These are phyloP conservation scores for Stomorhina lunata DNA, from an alignment of 2,888 invertebrate species.

Conservation along the genomic window DNA sequence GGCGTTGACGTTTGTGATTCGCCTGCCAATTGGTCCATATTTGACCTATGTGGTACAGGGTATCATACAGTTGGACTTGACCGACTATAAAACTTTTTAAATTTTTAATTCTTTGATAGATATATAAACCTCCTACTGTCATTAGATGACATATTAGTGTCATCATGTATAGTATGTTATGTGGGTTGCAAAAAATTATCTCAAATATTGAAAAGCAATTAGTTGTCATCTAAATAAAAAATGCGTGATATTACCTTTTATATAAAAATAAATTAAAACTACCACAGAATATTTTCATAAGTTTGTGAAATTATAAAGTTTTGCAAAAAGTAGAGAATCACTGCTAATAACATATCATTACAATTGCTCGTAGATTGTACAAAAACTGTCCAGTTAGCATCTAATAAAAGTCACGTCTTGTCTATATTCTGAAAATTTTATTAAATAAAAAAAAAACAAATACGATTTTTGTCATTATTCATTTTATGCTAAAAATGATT, in stretches of 20 bases:
- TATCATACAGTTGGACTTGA: too few species aligned
- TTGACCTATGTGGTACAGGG: too few species aligned
- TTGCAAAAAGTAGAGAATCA: too few species aligned
- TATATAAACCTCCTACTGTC: slow-evolving; percentile 35
- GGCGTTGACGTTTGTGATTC: too few species aligned
- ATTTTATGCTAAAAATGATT: slow-evolving; percentile 55
- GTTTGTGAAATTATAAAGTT: too few species aligned
- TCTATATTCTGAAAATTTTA: too few species aligned
- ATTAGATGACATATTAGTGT: slow-evolving; percentile 32
- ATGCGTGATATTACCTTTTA: background rate
- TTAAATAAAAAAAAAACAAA: slow-evolving; percentile 8
- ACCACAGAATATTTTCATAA: too few species aligned
- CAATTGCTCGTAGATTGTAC: slow-evolving; percentile 3
- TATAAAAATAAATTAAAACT: too few species aligned
- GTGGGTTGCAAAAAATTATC: slow-evolving; percentile 27
- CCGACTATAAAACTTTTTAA: too few species aligned
- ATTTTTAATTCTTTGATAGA: too few species aligned
- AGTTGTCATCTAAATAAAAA: slow-evolving; percentile 19
- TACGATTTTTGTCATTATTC: background rate
- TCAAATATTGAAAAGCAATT: slow-evolving; percentile 21
- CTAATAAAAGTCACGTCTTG: slow-evolving; percentile 57
- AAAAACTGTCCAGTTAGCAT: slow-evolving; percentile 42
- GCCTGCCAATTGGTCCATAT: too few species aligned
- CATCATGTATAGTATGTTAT: slow-evolving; percentile 20
- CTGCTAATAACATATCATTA: slow-evolving; percentile 19